phyloP scores from a whole-genome alignment of 2,888 invertebrate species.

The Physocephala rufipes region DNA sequence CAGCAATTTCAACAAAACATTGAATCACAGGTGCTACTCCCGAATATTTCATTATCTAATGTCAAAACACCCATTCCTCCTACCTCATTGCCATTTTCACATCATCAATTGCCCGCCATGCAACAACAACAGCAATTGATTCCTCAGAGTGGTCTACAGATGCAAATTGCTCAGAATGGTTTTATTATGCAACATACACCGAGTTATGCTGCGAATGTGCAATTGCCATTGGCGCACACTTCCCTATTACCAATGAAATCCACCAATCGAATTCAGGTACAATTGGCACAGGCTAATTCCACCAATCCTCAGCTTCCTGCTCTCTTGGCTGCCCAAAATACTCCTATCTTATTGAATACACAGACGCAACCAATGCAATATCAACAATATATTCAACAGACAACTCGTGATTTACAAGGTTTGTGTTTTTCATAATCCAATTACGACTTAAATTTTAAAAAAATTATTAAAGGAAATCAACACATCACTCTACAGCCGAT shows the following conservation, averaged over 20 bases:
- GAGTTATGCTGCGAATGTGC: constrained; percentile 8
- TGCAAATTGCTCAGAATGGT: constrained; percentile 23
- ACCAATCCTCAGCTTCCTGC: background rate
- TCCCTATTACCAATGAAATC: constrained; percentile 11
- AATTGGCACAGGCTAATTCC: constrained; percentile 17
- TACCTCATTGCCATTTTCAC: constrained; percentile 5
- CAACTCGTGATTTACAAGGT: constrained; percentile 42
- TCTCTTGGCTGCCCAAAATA: background rate
- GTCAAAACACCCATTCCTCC: background rate
- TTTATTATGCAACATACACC: constrained; percentile 25
- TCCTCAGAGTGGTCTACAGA: constrained; percentile 26
- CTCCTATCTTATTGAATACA: constrained; percentile 45
- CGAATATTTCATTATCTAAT: constrained; percentile 23
- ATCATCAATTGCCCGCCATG: constrained; percentile 17
- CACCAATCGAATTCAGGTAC: constrained; percentile 20
- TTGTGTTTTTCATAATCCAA: background rate
- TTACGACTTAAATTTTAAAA: background rate
- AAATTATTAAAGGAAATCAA: constrained; percentile 37
- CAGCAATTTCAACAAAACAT: constrained; percentile 50
- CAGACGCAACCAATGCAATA: constrained; percentile 45
- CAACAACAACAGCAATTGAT: constrained; percentile 24
- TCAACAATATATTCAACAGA: constrained; percentile 45
- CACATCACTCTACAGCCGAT: constrained; percentile 39
- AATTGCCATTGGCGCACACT: constrained; percentile 6
- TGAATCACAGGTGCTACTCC: constrained; percentile 16